A percentile compares a stretch with the other conserved stretches of the same genome.
Evolutionary conservation across 92 coral and sea anemone genomes (phyloP).

Genomic region (Porites rus): DNA sequence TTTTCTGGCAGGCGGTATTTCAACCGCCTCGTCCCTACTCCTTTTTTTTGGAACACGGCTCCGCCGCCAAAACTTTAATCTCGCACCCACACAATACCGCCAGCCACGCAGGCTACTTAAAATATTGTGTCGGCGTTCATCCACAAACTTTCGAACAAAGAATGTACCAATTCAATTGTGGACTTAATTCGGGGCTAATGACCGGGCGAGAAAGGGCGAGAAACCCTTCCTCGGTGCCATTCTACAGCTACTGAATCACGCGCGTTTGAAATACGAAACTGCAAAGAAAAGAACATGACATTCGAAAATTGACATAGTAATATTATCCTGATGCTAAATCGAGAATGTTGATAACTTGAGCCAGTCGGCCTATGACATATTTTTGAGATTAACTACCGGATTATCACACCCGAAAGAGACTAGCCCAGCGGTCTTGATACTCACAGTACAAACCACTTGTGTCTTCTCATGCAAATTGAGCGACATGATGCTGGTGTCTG

Average conservation of each 20-base stretch:
- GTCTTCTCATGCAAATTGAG: neutral
- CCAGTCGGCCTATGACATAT: neutral
- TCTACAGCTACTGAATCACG: no score
- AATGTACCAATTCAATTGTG: neutral
- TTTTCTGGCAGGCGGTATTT: no score
- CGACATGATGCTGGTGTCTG: no score
- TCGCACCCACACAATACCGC: no score
- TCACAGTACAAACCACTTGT: neutral
- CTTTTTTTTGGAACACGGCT: no score
- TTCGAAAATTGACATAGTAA: neutral
- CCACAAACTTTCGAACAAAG: slow-evolving; percentile 1
- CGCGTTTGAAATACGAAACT: neutral
- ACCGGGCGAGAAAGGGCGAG: slow-evolving; percentile 1
- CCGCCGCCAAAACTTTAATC: no score
- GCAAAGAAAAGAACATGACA: neutral
- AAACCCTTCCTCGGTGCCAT: slow-evolving; percentile 16
- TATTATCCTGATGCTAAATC: neutral
- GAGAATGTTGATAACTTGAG: slow-evolving; percentile 4
- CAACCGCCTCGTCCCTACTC: no score
- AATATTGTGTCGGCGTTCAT: neutral
- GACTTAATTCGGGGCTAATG: neutral
- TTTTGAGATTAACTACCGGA: neutral
- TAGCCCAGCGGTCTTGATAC: neutral
- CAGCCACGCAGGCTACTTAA: no score
- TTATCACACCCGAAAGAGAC: slow-evolving; percentile 1